Base-by-base conservation (phyloP, 2,888 invertebrate genomes). In the Nasonia oneida region DNA sequence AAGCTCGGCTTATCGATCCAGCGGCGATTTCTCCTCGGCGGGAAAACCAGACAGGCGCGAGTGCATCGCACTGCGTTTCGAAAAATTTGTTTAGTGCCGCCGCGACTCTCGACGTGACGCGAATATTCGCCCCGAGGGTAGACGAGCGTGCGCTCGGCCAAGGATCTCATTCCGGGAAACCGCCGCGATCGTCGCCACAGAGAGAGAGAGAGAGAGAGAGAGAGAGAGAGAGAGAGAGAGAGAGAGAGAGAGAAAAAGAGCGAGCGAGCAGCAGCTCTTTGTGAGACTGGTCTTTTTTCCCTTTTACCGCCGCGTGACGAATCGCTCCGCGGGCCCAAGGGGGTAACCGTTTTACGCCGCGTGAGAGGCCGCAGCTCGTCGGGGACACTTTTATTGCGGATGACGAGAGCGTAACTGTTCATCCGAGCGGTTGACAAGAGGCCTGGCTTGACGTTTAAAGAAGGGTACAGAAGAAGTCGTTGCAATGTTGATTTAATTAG, bases 131-230 rank as follows among this genome's bases (percentile, higher is more conserved):
- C 83, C 70, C 39, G 78, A n/a, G 61, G 83, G 53, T 12, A 64
- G 12, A 18, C 8, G 73, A 29, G 1, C 29, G 29, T 1, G 29
- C 29, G 29, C 29, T 29, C 83, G 64, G 78, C 78, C 50, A 47
- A 83, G 82, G 39, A 82, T 76, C 29, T 14, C 67, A 78, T 71
- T 83, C 77, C 83, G 83, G 83, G 81, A 81, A 81, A 81, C 81
- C 81, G 74, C 81, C 81, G 74, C 81, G 73, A 61, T 15, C 50
- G 74, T 47, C 74, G 74, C 37, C 47, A 2, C n/a, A 73, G 67
- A 23, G 37, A 37, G 37, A 37, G 37, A 37, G 37, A 37, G 37
- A 37, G 37, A 37, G 5, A 37, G 37, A 37, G 37, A 37, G n/a
- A n/a, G n/a, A 73, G 67, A 23, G 37, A 73, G 67, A 23, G 37